Base-by-base conservation (phyloP, 2,113 vertebrate species). In the Sclerurus mexicanus region DNA sequence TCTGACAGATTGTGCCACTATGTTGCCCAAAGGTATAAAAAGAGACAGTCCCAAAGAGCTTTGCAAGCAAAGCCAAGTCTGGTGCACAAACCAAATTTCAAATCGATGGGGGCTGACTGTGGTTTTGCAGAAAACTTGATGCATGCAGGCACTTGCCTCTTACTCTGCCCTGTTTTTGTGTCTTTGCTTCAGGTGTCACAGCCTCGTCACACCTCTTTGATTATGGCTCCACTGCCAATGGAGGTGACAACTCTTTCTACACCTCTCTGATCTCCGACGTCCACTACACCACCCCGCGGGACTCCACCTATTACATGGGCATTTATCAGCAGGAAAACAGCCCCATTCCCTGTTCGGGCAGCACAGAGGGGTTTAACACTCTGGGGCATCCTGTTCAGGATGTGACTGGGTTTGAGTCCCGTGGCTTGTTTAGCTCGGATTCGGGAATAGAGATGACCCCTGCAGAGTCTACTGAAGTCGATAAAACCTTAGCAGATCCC, bases 371-470 rank as follows among this genome's bases (percentile, higher is more conserved):
- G 6, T 94, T 98, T 92, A 95, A 86, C 22, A 66, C 91, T 2
- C 84, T 92, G 3, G 89, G 97, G 17, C 89, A 95, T 69, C 92
- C 92, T 49, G 95, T 98, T 89, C 98, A 99, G 59, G 98, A 98
- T 16, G 97, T 98, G 91, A 97, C 98, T 94, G 97, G 93, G 20
- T 97, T 93, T 17, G 98, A 99, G 79, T 95, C 97, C 52, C 98
- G 91, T 12, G 97, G 98, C 60, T 98, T 98, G 95, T 98, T 99
- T 94, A 98, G 98, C 95, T 99, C 98, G 13, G 98, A 98, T 98
- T 99, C 99, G 0, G 98, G 97, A 95, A 99, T 99, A 91, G 99
- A 99, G 97, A 99, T 98, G 98, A 99, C 98, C 79, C 99, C 99
- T 14, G 98, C 98, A 80, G 98, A 99, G 88, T 97, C 98, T 63